Percentiles rank a stretch among this genome's conserved stretches.
Evolutionary conservation across 2,797 vertebrate species (phyloP).

Genomic region (Zonotrichia albicollis): DNA sequence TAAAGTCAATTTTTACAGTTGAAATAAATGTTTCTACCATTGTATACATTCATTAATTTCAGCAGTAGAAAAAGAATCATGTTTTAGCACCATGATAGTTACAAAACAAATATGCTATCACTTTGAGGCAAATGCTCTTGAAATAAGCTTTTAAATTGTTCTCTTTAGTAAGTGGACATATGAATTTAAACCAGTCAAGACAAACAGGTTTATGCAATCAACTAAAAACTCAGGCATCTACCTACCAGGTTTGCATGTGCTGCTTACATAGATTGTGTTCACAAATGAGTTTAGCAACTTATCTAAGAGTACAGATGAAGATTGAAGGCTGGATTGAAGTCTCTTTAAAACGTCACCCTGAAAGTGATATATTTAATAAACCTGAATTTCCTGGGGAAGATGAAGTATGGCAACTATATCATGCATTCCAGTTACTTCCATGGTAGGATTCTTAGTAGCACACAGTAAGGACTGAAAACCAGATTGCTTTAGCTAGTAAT

Average conservation of each 20-base stretch:
- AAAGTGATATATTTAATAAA: not conserved
- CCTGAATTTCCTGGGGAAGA: not conserved
- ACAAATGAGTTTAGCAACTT: not conserved
- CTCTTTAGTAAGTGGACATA: not conserved
- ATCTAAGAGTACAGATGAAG: not conserved
- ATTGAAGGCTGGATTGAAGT: not conserved
- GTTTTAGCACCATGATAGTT: not conserved
- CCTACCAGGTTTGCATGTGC: not conserved
- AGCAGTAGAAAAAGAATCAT: not conserved
- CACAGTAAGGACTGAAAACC: not conserved
- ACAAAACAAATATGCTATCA: not conserved
- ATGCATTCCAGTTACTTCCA: not conserved
- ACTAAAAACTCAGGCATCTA: not conserved
- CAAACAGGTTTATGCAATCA: not conserved
- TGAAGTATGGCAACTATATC: not conserved
- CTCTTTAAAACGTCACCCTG: not conserved
- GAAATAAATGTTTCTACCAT: not conserved
- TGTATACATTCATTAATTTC: not conserved
- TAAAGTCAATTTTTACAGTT: slow-evolving; percentile 13
- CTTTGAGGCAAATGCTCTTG: not conserved
- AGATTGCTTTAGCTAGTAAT: not conserved
- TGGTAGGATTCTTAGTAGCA: not conserved
- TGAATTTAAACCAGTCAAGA: not conserved
- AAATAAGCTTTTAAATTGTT: not conserved
- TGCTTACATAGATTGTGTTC: not conserved